These are phyloP conservation scores for Ctenopoma multispine DNA, from an alignment of 2,797 vertebrate species.

Conservation along the genomic window DNA sequence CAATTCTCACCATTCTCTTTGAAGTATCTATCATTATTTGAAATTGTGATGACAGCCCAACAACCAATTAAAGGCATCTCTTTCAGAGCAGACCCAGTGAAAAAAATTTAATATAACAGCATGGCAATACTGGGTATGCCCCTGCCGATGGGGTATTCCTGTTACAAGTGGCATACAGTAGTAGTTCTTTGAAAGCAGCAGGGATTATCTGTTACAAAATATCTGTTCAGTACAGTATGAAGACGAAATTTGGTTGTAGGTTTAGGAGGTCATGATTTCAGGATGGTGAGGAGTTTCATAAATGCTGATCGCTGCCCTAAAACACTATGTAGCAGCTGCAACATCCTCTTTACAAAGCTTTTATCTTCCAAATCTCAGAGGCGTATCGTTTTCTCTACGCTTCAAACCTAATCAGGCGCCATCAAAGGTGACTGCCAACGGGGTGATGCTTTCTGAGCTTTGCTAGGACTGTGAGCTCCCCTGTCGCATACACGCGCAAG, in stretches of 20 bases:
- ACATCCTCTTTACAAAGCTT: constrained; percentile 49
- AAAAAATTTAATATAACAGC: constrained; percentile 50
- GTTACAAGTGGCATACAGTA: constrained; percentile 32
- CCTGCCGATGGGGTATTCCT: constrained; percentile 17
- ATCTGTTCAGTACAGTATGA: constrained; percentile 17
- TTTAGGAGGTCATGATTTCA: constrained; percentile 31
- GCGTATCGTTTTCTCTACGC: constrained; percentile 48
- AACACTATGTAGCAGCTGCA: constrained; percentile 19
- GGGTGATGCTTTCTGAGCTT: constrained; percentile 37
- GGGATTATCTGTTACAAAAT: constrained; percentile 51
- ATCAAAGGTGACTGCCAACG: constrained; percentile 70
- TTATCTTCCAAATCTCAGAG: constrained; percentile 62
- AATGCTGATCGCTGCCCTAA: constrained; percentile 11
- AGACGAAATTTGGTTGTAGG: constrained; percentile 37
- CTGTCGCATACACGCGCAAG: constrained; percentile 8
- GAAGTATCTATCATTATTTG: constrained; percentile 74
- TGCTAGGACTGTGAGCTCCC: constrained; percentile 30
- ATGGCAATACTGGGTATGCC: constrained; percentile 22
- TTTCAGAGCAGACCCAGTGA: constrained; percentile 40
- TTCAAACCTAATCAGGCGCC: constrained; percentile 69
- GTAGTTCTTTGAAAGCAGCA: constrained; percentile 38
- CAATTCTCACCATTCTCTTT: constrained; percentile 54
- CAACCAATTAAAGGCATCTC: constrained; percentile 74
- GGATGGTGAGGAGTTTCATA: constrained; percentile 13
- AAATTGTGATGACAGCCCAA: constrained; percentile 67